Percentiles rank a stretch among this genome's conserved stretches.
Conservation (phyloP, 1,140 invertebrate species). For the Cydia fagiglandana region DNA sequence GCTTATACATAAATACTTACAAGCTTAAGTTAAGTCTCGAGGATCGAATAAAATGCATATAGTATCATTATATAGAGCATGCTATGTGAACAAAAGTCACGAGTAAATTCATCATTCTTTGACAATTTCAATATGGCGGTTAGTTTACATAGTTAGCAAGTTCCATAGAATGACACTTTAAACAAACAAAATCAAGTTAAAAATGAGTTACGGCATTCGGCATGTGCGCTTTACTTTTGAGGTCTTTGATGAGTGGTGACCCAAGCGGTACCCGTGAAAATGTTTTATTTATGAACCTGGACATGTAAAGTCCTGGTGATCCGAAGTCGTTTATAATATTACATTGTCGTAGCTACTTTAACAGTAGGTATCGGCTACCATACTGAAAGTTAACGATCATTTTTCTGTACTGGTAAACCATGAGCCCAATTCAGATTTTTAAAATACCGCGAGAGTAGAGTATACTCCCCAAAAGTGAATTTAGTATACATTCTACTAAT, state of each 20-base stretch:
- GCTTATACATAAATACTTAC: no score
- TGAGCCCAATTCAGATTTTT: no score
- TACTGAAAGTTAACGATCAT: neutral
- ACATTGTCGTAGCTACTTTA: neutral
- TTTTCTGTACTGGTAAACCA: no score
- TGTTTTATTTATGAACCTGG: constrained; percentile 11
- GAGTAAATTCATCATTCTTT: no score
- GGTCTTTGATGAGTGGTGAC: neutral
- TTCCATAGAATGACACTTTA: no score
- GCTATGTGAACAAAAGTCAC: no score
- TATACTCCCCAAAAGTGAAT: no score
- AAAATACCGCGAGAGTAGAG: no score
- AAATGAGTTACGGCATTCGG: neutral
- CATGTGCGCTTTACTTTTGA: constrained; percentile 7
- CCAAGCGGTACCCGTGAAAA: neutral
- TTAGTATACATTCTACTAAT: no score
- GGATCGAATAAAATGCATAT: constrained; percentile 6
- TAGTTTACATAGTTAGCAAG: no score
- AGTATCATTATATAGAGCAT: no score
- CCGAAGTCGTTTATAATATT: neutral
- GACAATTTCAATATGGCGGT: no score
- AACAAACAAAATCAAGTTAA: constrained; percentile 1
- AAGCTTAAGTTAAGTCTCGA: neutral
- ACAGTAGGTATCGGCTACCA: neutral
- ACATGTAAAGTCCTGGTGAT: neutral